Conservation (phyloP, 2,888 invertebrate genomes). For the Blastobasis lacticolella region DNA sequence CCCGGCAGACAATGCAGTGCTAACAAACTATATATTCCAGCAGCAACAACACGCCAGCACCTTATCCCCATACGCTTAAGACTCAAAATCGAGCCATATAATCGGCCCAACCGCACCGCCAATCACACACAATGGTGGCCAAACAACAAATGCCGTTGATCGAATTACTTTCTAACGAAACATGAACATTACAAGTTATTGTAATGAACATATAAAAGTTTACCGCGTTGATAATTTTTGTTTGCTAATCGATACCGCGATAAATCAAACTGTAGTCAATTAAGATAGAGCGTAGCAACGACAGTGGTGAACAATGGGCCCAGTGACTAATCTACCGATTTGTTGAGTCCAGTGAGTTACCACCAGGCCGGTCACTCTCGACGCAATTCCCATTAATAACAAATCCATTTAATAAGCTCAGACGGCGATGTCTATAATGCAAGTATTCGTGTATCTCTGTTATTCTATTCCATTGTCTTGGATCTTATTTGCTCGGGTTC, state of each 20-base stretch:
- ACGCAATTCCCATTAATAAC: conserved; percentile 45
- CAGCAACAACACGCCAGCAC: no score
- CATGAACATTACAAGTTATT: conserved; percentile 19
- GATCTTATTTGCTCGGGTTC: no score
- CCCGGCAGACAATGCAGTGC: no score
- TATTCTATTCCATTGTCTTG: no score
- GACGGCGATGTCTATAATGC: no score
- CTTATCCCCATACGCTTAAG: no score
- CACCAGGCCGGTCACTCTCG: conserved; percentile 33
- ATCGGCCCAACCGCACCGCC: no score
- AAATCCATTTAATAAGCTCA: conserved; percentile 10
- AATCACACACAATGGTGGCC: neutral
- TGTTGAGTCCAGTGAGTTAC: conserved; percentile 63
- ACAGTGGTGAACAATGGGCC: conserved; percentile 62
- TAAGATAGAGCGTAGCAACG: conserved; percentile 66
- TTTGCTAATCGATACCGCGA: conserved; percentile 42
- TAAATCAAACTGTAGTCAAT: conserved; percentile 72
- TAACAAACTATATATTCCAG: no score
- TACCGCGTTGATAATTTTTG: conserved; percentile 22
- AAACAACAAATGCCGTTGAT: conserved; percentile 11
- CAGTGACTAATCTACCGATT: conserved; percentile 66
- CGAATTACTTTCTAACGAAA: conserved; percentile 22
- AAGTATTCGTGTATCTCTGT: no score
- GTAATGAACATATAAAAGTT: conserved; percentile 11
- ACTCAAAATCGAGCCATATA: no score